phyloP scores from a whole-genome alignment of 2,797 vertebrate genomes.

The Pipistrellus kuhlii region DNA sequence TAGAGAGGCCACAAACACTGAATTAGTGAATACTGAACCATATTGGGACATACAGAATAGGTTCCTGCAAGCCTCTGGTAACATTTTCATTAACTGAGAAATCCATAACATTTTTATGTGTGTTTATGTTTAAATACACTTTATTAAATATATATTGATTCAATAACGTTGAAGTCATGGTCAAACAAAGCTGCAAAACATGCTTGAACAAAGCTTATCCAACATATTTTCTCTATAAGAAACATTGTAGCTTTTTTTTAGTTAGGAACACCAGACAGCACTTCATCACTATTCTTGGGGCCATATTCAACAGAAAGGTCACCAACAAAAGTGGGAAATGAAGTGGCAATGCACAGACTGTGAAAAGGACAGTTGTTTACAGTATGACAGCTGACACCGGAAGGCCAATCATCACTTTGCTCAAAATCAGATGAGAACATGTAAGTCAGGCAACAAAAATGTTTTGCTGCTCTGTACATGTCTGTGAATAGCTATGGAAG shows the following conservation, averaged over 20 bases:
- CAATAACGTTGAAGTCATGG: not conserved
- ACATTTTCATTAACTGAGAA: not conserved
- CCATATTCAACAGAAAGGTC: not conserved
- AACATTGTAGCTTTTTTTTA: not conserved
- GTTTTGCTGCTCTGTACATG: not conserved
- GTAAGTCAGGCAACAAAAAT: not conserved
- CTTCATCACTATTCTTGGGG: not conserved
- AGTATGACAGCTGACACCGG: not conserved
- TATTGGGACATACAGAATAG: not conserved
- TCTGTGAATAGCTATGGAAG: not conserved
- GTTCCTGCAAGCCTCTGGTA: not conserved
- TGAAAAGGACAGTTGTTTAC: not conserved
- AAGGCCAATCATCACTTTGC: not conserved
- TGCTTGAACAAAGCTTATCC: not conserved
- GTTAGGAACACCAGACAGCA: not conserved
- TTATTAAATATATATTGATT: not conserved
- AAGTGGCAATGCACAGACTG: not conserved
- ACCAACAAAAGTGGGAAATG: not conserved
- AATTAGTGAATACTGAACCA: not conserved
- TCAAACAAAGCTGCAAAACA: not conserved
- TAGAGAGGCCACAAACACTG: not conserved
- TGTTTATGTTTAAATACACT: not conserved
- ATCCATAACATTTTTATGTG: not conserved
- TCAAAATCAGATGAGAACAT: not conserved
- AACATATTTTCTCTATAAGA: not conserved